Evolutionary conservation across 2,888 invertebrate species (phyloP).

Genomic region (Macrosiphum euphorbiae): DNA sequence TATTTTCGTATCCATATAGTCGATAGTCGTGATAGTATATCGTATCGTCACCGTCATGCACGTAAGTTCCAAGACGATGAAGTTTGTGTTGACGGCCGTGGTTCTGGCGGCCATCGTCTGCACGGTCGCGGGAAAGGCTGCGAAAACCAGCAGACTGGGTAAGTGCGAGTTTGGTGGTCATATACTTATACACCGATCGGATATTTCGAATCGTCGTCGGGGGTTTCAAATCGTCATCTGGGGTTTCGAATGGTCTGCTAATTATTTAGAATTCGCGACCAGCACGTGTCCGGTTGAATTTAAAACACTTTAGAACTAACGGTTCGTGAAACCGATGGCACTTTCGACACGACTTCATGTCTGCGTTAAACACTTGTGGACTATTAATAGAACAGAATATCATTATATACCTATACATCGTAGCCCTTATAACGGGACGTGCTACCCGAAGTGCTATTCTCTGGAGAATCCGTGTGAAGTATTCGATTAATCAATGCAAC

Average conservation of each 20-base stretch:
- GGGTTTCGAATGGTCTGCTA: background rate
- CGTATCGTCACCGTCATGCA: background rate
- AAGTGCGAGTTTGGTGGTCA: background rate
- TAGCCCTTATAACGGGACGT: background rate
- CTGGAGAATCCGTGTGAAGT: background rate
- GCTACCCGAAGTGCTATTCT: background rate
- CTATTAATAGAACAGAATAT: background rate
- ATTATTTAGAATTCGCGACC: background rate
- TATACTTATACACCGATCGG: too few relatives aligned
- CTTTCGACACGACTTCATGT: background rate
- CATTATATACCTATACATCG: background rate
- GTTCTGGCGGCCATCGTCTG: constrained; percentile 34
- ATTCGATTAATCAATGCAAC: background rate
- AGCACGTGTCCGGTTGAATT: background rate
- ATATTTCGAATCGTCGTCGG: background rate
- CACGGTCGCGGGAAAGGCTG: constrained; percentile 4
- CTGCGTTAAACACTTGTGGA: background rate
- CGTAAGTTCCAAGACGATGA: background rate
- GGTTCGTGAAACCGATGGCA: background rate
- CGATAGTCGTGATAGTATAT: background rate
- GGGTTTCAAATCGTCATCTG: background rate
- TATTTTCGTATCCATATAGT: background rate
- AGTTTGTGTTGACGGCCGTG: background rate
- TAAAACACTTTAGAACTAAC: background rate
- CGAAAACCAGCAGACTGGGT: constrained; percentile 43